phyloP scores from a whole-genome alignment of 2,797 vertebrate genomes.

The Danio aesculapii region DNA sequence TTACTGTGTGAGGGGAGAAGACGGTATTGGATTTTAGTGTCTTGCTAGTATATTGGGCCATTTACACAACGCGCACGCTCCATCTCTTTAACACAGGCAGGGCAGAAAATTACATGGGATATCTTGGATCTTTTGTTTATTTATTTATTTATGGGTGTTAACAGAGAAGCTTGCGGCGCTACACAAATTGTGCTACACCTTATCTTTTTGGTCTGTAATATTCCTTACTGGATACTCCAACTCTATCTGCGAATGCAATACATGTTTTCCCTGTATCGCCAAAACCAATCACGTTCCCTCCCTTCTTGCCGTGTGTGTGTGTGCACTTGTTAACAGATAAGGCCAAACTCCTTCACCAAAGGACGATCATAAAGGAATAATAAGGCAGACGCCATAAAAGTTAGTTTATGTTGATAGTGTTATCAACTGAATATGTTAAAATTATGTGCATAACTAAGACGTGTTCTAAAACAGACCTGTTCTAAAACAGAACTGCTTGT shows the following conservation, averaged over 20 bases:
- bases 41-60: conserved; percentile 50
- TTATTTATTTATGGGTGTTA: conserved; percentile 52
- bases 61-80: conserved; percentile 41
- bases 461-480: neutral
- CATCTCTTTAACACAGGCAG: conserved; percentile 40
- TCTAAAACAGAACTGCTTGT: too few relatives aligned
- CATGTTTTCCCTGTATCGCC: conserved; percentile 27
- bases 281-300: conserved; percentile 17
- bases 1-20: conserved; percentile 54
- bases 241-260: conserved; percentile 44
- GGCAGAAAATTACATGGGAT: conserved; percentile 52
- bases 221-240: conserved; percentile 48
- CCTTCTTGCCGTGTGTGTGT: neutral
- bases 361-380: conserved; percentile 25
- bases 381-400: neutral
- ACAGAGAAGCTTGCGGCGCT: conserved; percentile 17
- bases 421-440: neutral
- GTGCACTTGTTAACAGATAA: conserved; percentile 42
- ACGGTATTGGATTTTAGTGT: conserved; percentile 61
- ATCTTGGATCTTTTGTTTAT: conserved; percentile 54
- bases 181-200: conserved; percentile 31
- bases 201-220: conserved; percentile 53
- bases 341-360: conserved; percentile 25
- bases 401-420: neutral
- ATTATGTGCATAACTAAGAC: neutral